A percentile compares a stretch with the other conserved stretches of the same genome.
These are phyloP conservation scores for Ptilodon capucinus DNA, from an alignment of 2,888 invertebrate species.

Conservation along the genomic window DNA sequence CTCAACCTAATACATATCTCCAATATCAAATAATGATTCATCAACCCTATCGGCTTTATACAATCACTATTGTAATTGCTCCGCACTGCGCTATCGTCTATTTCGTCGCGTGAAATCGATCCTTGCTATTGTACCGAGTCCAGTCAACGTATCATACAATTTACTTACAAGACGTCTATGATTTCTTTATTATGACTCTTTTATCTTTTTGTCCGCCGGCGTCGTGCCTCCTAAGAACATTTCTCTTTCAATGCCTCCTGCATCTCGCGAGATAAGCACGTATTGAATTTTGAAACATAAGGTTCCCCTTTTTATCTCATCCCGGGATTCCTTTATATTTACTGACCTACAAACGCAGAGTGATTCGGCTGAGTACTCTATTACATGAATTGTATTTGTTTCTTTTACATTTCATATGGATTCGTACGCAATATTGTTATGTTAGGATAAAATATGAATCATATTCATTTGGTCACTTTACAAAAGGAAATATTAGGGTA, in stretches of 20 bases:
- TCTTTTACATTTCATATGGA: constrained; percentile 29
- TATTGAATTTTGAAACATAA: constrained; percentile 75
- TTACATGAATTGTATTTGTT: constrained; percentile 60
- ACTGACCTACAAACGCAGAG: constrained; percentile 50
- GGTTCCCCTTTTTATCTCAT: constrained; percentile 63
- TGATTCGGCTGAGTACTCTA: constrained; percentile 52
- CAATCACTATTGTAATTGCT: constrained; percentile 64
- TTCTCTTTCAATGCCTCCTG: constrained; percentile 53
- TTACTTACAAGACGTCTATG: constrained; percentile 65
- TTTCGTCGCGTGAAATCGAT: constrained; percentile 46
- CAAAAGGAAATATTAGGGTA: neutral
- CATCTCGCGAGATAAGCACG: constrained; percentile 60
- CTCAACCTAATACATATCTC: constrained; percentile 19
- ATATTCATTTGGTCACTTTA: neutral
- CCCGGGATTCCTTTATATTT: constrained; percentile 52
- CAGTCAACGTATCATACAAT: constrained; percentile 67
- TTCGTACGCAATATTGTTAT: constrained; percentile 39
- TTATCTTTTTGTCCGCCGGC: constrained; percentile 61
- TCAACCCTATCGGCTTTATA: constrained; percentile 47
- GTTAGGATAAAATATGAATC: constrained; percentile 5
- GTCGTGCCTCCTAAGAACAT: constrained; percentile 51
- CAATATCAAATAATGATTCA: constrained; percentile 39
- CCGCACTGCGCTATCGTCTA: constrained; percentile 36
- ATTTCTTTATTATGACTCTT: constrained; percentile 68
- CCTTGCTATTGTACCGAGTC: constrained; percentile 13